Conservation (phyloP, 2,113 vertebrate species). For the Scolopax mira region DNA sequence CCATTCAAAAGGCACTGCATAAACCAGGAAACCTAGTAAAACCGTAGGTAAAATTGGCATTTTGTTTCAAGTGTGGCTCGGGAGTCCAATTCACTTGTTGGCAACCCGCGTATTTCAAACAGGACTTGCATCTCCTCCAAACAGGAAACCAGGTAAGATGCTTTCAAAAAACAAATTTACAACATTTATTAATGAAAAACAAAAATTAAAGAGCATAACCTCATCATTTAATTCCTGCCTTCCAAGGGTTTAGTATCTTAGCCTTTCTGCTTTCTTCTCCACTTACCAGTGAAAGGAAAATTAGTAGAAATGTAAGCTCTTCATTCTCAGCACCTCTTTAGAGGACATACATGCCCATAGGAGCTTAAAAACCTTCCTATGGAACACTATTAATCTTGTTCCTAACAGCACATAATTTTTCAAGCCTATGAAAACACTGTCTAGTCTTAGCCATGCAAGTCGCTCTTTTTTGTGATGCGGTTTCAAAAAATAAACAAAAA, state of each 20-base stretch:
- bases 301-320: slow-evolving; percentile 27
- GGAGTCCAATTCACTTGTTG: slow-evolving; percentile 19
- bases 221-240: neutral
- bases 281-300: slow-evolving; percentile 9
- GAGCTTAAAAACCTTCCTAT: slow-evolving; percentile 12
- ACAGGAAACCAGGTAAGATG: neutral
- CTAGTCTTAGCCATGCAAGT: neutral
- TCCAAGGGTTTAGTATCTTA: neutral
- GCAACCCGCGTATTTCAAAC: neutral
- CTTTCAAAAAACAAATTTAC: neutral
- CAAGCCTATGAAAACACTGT: neutral
- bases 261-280: neutral
- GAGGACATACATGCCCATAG: neutral
- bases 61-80: slow-evolving; percentile 31
- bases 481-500: slow-evolving; percentile 36
- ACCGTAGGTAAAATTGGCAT: slow-evolving; percentile 54
- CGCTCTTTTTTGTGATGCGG: neutral
- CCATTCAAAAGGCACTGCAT: slow-evolving; percentile 29
- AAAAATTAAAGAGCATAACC: neutral
- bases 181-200: neutral
- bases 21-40: slow-evolving; percentile 64
- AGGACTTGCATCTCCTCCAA: neutral
- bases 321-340: slow-evolving; percentile 25
- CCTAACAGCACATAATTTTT: neutral
- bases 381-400: neutral